Conservation (phyloP, 2,797 vertebrate genomes). For the Silurus lanzhouensis region DNA sequence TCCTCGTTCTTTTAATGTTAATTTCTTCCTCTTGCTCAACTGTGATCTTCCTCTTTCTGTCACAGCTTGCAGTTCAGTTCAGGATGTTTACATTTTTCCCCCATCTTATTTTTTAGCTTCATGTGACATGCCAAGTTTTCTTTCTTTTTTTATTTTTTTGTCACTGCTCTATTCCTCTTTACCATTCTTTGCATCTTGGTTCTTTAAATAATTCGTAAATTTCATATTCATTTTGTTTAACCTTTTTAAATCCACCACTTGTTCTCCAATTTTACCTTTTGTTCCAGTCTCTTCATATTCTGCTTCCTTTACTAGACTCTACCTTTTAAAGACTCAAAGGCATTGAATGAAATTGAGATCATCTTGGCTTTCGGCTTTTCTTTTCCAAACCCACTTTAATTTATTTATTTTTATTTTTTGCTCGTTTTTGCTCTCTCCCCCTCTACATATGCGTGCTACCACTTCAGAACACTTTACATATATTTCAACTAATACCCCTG, state of each 20-base stretch:
- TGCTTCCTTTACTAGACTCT: conserved; percentile 38
- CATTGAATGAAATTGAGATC: neutral
- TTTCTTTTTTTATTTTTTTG: neutral
- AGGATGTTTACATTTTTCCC: neutral
- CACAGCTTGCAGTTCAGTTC: conserved; percentile 37
- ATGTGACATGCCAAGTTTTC: conserved; percentile 10
- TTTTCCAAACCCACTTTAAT: neutral
- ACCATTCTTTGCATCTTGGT: neutral
- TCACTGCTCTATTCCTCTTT: neutral
- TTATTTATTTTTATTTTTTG: conserved; percentile 30
- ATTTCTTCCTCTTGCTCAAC: conserved; percentile 19
- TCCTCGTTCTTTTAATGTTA: conserved; percentile 54
- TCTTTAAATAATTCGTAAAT: neutral
- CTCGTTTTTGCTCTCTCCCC: neutral
- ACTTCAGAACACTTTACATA: neutral
- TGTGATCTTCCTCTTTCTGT: conserved; percentile 36
- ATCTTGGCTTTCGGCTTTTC: neutral
- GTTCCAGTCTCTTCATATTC: conserved; percentile 24
- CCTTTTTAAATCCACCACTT: conserved; percentile 9
- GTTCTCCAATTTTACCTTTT: neutral
- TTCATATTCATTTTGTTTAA: neutral
- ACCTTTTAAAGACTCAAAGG: neutral
- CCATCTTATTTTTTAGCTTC: neutral
- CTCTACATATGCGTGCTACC: neutral
- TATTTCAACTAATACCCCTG: neutral